Base-by-base conservation (phyloP, 1,140 invertebrate species). In the Muscidifurax raptorellus region DNA sequence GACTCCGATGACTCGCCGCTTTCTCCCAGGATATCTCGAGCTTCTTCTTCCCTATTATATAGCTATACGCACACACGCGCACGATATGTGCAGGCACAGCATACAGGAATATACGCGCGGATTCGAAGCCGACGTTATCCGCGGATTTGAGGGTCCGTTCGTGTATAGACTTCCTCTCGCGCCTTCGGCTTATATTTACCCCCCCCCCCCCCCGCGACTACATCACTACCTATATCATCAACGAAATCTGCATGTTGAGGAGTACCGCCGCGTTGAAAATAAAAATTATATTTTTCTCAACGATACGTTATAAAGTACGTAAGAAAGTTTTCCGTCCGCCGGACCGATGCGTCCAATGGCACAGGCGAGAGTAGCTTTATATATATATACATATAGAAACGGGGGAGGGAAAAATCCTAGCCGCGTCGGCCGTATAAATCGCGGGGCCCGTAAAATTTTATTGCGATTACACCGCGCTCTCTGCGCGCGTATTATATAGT, bases 341-440 rank as follows among this genome's bases (percentile, higher is more conserved):
- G 91, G 91, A 91, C 91, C 91, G 91, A 91, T 90, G 90, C 91
- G n/a, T n/a, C 90, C 90, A 92, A 93, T 92, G 90, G 88, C 87
- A 87, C n/a, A n/a, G n/a, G n/a, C 91, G 89, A 89, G 88, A 32
- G 1, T 25, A 5, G 44, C 44, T 44, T 40, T 47, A 6, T 30
- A 44, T 27, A 30, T 0, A 28, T 2, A 40, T 25, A 74, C 22
- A 25, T 13, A 30, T 32, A n/a, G n/a, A 27, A 72, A 15, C 40
- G 66, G 0, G 80, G 44, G 47, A 74, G 69, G n/a, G 71, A 74
- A 82, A 82, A 82, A 66, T 75, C 71, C 40, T 67, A 4, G 40
- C 75, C 12, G 18, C 82, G 82, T 79, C 75, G 10, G 27, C 18
- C 27, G 25, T 59, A 75, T 83, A 83, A 78, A 83, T 83, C 44